phyloP scores from a whole-genome alignment of 2,888 invertebrate genomes.

The Theodoxus fluviatilis region DNA sequence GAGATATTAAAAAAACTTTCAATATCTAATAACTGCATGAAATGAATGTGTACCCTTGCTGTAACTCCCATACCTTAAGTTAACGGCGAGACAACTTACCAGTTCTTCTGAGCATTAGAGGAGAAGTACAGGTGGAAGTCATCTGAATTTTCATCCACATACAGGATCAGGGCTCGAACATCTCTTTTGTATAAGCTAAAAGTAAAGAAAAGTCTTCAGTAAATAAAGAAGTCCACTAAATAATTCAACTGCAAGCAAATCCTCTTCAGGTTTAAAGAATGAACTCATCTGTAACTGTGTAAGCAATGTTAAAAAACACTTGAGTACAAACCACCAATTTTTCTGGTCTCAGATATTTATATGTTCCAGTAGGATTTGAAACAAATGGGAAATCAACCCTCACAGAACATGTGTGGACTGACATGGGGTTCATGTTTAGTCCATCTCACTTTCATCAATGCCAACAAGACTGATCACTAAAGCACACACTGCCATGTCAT shows the following conservation, averaged over 20 bases:
- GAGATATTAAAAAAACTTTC: background rate
- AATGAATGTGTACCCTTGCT: background rate
- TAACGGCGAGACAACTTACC: slow-evolving; percentile 59
- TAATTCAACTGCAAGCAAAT: background rate
- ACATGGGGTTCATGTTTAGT: no score
- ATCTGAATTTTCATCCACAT: slow-evolving; percentile 92
- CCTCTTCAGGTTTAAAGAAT: no score
- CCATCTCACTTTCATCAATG: no score
- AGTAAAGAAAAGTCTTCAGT: slow-evolving; percentile 35
- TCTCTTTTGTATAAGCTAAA: slow-evolving; percentile 91
- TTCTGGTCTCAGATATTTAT: no score
- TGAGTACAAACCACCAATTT: no score
- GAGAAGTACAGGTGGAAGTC: slow-evolving; percentile 99
- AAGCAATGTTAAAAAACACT: no score
- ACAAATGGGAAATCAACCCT: no score
- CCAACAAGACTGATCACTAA: no score
- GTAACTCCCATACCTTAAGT: background rate
- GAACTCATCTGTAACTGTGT: no score
- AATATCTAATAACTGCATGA: background rate
- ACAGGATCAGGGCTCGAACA: slow-evolving; percentile 92
- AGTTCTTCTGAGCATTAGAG: slow-evolving; percentile 82
- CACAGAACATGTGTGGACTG: no score
- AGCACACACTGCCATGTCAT: no score
- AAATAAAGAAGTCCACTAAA: slow-evolving; percentile 5
- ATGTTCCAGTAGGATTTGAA: no score